Evolutionary conservation across 92 coral and sea anemone species (phyloP).

Genomic region (Isaurus tuberculatus): DNA sequence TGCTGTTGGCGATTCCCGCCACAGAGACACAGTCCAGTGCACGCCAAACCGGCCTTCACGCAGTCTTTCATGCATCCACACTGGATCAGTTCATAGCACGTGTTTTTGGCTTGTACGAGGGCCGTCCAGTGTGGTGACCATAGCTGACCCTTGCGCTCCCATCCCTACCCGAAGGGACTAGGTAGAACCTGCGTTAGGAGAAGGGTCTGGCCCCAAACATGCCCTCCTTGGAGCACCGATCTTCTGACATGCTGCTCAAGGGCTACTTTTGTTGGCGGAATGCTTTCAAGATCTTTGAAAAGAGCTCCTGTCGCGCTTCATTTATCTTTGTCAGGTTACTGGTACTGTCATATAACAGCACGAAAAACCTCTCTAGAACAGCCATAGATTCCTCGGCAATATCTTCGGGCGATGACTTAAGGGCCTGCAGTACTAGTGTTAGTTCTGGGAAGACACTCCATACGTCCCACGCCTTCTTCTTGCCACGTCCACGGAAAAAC

Average conservation of each 20-base stretch:
- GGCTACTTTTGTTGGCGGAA: not conserved
- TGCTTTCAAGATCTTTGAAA: not conserved
- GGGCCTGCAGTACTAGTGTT: not conserved
- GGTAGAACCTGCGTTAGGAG: not conserved
- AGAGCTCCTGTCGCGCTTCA: not conserved
- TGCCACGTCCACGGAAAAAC: not conserved
- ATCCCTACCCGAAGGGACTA: constrained; percentile 24
- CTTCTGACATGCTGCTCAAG: not conserved
- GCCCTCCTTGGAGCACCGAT: constrained; percentile 13
- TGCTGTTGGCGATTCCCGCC: not conserved
- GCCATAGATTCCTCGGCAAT: not conserved
- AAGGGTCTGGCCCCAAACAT: constrained; percentile 37
- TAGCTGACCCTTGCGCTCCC: constrained; percentile 10
- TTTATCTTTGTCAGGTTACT: not conserved
- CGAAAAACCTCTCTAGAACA: not conserved
- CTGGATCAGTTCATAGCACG: constrained; percentile 38
- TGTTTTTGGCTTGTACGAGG: constrained; percentile 35
- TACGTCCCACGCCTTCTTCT: constrained; percentile 13
- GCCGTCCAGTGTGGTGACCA: constrained; percentile 41
- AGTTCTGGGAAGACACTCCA: constrained; percentile 3
- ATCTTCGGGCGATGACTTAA: not conserved
- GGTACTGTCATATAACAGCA: not conserved
- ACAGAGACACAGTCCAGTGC: constrained; percentile 41
- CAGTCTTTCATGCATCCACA: constrained; percentile 28
- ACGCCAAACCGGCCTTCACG: constrained; percentile 13